A percentile compares a stretch with the other conserved stretches of the same genome.
Conservation (phyloP, 2,888 invertebrate species). For the Norana najaformis region DNA sequence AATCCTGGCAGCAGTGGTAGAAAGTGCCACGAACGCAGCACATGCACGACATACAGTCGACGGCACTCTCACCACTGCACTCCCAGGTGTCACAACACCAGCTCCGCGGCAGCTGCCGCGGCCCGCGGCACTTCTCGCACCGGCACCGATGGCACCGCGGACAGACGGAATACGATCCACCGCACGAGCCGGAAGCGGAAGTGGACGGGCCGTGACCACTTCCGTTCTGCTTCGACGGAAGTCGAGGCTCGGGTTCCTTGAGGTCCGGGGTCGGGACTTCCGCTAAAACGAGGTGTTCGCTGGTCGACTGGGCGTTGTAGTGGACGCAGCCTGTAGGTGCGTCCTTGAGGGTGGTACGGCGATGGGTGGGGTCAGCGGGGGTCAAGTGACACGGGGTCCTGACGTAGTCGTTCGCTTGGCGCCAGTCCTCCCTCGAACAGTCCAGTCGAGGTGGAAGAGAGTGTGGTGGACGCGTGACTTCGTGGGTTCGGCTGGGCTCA, state of each 20-base stretch:
- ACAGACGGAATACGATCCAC: not conserved
- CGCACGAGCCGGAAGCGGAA: not conserved
- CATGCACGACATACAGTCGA: conserved; percentile 89
- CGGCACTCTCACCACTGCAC: conserved; percentile 85
- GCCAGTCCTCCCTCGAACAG: not conserved
- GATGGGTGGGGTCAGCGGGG: not conserved
- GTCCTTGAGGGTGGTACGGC: not conserved
- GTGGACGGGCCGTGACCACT: not conserved
- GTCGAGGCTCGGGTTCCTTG: not conserved
- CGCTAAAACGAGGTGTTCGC: not conserved
- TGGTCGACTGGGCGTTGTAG: conserved; percentile 16
- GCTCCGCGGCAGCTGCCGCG: conserved; percentile 81
- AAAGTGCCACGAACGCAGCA: conserved; percentile 87
- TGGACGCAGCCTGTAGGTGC: not conserved
- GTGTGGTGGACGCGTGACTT: not conserved
- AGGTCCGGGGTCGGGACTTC: not conserved
- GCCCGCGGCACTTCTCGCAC: conserved; percentile 88
- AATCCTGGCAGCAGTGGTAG: conserved; percentile 75
- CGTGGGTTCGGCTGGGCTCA: not conserved
- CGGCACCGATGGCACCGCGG: conserved; percentile 53
- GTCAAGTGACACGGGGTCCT: not conserved
- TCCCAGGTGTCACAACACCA: conserved; percentile 81
- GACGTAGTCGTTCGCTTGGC: conserved; percentile 21
- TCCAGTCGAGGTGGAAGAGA: not conserved
- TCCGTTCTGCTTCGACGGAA: not conserved